Base-by-base conservation (phyloP, 92 coral and sea anemone genomes). In the Hydrozoanthus gracilis region DNA sequence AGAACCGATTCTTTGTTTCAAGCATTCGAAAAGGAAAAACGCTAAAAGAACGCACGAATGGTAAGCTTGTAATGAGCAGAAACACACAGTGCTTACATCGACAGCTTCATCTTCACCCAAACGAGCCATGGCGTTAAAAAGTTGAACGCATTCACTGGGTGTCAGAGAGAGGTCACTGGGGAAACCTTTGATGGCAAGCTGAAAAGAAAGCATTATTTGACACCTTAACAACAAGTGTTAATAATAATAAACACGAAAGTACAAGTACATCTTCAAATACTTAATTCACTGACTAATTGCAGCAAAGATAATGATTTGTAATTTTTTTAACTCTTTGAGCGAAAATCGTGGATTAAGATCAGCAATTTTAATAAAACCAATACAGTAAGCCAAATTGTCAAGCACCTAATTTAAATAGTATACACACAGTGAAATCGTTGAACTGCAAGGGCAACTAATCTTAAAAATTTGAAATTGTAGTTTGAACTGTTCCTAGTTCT, bases 131-230 rank as follows among this genome's bases (percentile, higher is more conserved):
- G 78, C 90, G 79, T 93, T 94, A 82, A 89, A 91, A 15, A 93
- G 75, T 17, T 90, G 86, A 0, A 93, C 84, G 60, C 84, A 70
- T 76, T 93, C 96, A 51, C 80, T 27, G 4, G 96, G 96, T 2
- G 96, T 84, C 3, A 93, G 93, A 51, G 90, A 78, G 73, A 93
- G 86, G 61, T 93, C 94, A 35, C 91, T 86, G 9, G 96, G 96
- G 55, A 93, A 93, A 82, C 92, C 92, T 7, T 86, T 80, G 51
- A 85, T 86, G 8, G 62, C 88, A 45, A 89, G 89, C 96, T 91
- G 45, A 17, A 49, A 45, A 16, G 4, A 6, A 10, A 15, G 46
- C 44, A 35, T 6, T 5, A 13, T 44, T 72, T 51, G 14, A 35
- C 13, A 56, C 3, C 11, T 7, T 9, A 56, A 56, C 64, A n/a